Percentiles rank a stretch among this genome's conserved stretches.
Conservation (phyloP, 2,113 vertebrate species). For the Pituophis catenifer region DNA sequence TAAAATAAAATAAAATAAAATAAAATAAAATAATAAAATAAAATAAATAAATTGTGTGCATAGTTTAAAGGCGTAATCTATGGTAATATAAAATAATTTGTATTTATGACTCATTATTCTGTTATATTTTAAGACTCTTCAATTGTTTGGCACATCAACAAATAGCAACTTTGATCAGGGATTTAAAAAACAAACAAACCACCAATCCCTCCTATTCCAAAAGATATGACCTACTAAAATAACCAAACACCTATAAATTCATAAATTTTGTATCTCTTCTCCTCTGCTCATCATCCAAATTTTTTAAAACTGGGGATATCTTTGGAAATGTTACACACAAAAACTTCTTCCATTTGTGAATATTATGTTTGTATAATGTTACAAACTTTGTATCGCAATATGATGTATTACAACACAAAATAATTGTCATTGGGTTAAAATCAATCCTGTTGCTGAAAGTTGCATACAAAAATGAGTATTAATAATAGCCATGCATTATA, state of each 20-base stretch:
- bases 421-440: background rate
- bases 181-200: background rate
- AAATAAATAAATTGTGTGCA: background rate
- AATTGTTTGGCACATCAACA: background rate
- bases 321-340: background rate
- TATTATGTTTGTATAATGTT: background rate
- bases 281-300: background rate
- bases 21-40: no score
- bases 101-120: background rate
- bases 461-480: background rate
- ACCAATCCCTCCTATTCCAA: background rate
- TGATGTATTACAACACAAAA: background rate
- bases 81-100: no score
- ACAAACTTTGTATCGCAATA: background rate
- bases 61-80: no score
- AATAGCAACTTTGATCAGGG: background rate
- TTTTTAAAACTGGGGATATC: background rate
- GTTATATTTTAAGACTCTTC: background rate
- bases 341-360: background rate
- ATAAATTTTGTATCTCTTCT: background rate
- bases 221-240: background rate
- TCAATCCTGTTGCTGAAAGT: background rate
- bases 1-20: no score
- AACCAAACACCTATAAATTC: background rate
- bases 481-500: background rate